phyloP scores from a whole-genome alignment of 2,797 vertebrate species.

The Coreius guichenoti region DNA sequence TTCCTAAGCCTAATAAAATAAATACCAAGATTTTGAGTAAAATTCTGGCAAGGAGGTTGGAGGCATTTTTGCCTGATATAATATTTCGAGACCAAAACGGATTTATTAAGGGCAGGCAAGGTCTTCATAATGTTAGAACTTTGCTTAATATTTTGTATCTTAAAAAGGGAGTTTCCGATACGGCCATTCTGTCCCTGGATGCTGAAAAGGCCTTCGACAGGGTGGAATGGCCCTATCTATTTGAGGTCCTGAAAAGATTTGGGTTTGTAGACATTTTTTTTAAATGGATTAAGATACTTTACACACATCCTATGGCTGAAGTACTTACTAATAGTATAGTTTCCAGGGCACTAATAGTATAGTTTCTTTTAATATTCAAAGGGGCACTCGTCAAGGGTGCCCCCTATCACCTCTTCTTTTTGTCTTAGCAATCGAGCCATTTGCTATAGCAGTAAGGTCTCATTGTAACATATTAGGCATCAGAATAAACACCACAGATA shows the following conservation, averaged over 20 bases:
- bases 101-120: not conserved
- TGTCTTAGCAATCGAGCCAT: not conserved
- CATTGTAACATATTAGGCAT: not conserved
- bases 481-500: not conserved
- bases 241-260: slow-evolving; percentile 1
- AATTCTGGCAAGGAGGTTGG: not conserved
- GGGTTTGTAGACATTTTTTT: not conserved
- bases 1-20: not conserved
- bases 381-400: not conserved
- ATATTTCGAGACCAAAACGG: not conserved
- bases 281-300: not conserved
- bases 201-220: not conserved
- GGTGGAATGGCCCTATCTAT: not conserved
- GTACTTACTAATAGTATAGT: not conserved
- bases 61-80: not conserved
- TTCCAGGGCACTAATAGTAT: not conserved
- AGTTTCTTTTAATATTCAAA: not conserved
- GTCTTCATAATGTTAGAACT: slow-evolving; percentile 4
- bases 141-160: not conserved
- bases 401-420: not conserved
- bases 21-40: too few relatives aligned
- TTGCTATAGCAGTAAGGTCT: not conserved
- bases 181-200: slow-evolving; percentile 3
- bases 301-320: not conserved
- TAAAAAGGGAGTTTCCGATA: not conserved